These are phyloP conservation scores for Pachyuromys duprasi DNA, from an alignment of 2,797 vertebrate species.

Conservation along the genomic window DNA sequence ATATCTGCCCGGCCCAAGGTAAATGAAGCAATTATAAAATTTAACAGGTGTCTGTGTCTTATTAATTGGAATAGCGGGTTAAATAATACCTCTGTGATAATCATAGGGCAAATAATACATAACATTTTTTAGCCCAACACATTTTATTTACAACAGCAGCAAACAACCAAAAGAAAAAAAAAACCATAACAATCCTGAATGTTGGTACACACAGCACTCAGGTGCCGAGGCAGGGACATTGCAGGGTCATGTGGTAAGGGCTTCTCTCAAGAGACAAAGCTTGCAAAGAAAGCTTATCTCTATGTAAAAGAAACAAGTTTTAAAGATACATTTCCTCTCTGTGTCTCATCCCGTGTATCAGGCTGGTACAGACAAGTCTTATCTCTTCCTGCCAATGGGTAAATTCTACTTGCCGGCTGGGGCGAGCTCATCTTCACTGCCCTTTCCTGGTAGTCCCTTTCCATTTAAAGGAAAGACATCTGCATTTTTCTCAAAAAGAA, in stretches of 20 bases:
- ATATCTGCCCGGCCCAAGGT: too few relatives aligned
- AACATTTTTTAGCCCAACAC: too few relatives aligned
- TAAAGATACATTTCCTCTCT: not conserved
- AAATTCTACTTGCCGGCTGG: slow-evolving; percentile 15
- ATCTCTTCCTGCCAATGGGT: not conserved
- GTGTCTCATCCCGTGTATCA: not conserved
- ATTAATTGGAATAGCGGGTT: too few relatives aligned
- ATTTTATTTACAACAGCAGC: too few relatives aligned
- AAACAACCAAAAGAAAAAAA: slow-evolving; percentile 46
- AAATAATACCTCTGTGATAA: too few relatives aligned
- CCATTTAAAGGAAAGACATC: not conserved
- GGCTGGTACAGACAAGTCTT: not conserved
- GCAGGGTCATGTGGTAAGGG: not conserved
- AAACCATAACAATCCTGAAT: not conserved
- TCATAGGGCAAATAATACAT: too few relatives aligned
- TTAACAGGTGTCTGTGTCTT: too few relatives aligned
- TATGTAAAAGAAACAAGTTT: not conserved
- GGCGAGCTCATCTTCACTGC: not conserved
- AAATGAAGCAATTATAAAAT: too few relatives aligned
- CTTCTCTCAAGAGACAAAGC: not conserved
- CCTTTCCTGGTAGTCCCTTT: slow-evolving; percentile 1
- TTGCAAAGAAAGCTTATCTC: slow-evolving; percentile 39
- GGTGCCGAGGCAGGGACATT: not conserved
- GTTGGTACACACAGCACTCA: not conserved
- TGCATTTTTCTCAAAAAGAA: slow-evolving; percentile 21